Evolutionary conservation across 1,140 invertebrate species (phyloP).

Genomic region (Brachionus angularis): DNA sequence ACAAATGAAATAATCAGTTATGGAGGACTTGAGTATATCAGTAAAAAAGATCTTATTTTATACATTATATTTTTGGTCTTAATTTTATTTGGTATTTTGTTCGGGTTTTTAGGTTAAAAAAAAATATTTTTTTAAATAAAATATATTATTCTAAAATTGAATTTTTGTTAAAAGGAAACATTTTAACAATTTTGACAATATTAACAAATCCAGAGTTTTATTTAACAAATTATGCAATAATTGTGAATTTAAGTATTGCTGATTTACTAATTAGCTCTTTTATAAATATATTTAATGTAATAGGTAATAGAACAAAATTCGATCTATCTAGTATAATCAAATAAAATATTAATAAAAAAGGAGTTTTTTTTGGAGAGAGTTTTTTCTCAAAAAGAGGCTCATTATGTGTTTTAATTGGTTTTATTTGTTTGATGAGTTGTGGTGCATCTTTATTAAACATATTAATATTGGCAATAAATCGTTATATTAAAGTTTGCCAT

Average conservation of each 20-base stretch:
- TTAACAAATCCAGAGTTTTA: not conserved
- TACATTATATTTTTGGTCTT: too few species aligned
- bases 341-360: not conserved
- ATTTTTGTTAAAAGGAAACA: not conserved
- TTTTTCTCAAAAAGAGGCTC: conserved; percentile 14
- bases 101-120: too few species aligned
- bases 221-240: conserved; percentile 4
- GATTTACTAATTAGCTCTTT: conserved; percentile 5
- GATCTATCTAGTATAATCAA: not conserved
- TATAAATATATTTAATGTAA: conserved; percentile 25
- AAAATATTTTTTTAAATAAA: too few species aligned
- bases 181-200: not conserved
- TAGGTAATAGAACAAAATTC: not conserved
- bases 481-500: conserved; percentile 22
- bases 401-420: conserved; percentile 17
- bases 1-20: too few species aligned
- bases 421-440: conserved; percentile 8
- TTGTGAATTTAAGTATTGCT: conserved; percentile 11
- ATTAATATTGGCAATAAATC: not conserved
- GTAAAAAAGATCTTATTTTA: too few species aligned
- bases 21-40: too few species aligned
- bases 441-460: conserved; percentile 11
- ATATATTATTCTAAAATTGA: too few species aligned
- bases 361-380: not conserved
- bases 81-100: too few species aligned